phyloP scores from a whole-genome alignment of 2,113 vertebrate species.

The Seriola aureovittata region DNA sequence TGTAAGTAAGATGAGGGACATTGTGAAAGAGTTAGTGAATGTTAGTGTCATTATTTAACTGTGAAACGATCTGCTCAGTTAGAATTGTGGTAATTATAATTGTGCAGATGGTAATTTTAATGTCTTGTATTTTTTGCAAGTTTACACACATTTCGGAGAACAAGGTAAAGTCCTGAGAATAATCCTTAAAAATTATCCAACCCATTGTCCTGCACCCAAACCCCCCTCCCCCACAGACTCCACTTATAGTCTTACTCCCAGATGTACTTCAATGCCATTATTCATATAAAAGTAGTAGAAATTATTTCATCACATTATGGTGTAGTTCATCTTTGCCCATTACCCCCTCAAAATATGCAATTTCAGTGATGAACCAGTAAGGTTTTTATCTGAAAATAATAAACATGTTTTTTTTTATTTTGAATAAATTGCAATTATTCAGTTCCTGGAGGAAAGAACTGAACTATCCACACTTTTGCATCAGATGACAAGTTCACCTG shows the following conservation, averaged over 20 bases:
- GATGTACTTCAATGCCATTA: not conserved
- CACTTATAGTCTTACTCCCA: not conserved
- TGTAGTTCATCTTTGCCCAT: conserved; percentile 41
- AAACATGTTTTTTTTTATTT: not conserved
- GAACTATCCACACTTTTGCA: not conserved
- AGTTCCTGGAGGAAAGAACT: not conserved
- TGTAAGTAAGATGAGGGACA: conserved; percentile 73
- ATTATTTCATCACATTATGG: conserved; percentile 1
- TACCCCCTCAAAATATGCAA: not conserved
- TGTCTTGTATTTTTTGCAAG: conserved; percentile 81
- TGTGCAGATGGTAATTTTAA: conserved; percentile 50
- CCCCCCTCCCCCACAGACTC: not conserved
- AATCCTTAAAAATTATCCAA: conserved; percentile 8
- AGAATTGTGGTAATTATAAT: not conserved
- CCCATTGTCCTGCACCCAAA: not conserved
- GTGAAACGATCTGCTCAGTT: not conserved
- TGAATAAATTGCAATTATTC: not conserved
- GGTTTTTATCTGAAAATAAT: not conserved
- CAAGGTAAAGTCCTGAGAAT: conserved; percentile 77
- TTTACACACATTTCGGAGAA: conserved; percentile 85
- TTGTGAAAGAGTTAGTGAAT: not conserved
- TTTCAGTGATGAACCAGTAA: not conserved
- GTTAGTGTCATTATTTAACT: not conserved
- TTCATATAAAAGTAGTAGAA: not conserved
- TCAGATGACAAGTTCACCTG: too few relatives aligned